Percentiles rank a stretch among this genome's conserved stretches.
Evolutionary conservation across 2,113 vertebrate genomes (phyloP).

Genomic region (Burhinus bistriatus): DNA sequence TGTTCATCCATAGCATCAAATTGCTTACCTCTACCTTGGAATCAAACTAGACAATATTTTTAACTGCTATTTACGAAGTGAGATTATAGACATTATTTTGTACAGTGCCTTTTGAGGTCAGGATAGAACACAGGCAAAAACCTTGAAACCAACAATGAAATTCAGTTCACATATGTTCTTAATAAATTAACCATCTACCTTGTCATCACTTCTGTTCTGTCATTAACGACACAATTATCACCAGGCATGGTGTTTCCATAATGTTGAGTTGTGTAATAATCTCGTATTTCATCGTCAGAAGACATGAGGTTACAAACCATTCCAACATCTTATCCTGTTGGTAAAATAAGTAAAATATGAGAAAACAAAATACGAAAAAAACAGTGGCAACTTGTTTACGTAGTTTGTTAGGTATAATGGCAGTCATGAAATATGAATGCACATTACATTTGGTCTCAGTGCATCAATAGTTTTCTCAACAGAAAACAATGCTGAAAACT

Average conservation of each 20-base stretch:
- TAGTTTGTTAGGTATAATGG: background rate
- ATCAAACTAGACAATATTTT: background rate
- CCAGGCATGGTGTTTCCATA: background rate
- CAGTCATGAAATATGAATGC: background rate
- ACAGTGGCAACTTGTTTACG: background rate
- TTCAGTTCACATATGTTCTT: conserved; percentile 13
- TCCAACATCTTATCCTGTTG: background rate
- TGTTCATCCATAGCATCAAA: background rate
- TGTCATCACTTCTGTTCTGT: background rate
- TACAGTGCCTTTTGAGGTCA: background rate
- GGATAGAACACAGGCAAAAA: background rate
- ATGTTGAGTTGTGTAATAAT: background rate
- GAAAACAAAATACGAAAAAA: background rate
- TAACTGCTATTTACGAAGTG: background rate
- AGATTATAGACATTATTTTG: background rate
- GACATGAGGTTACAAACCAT: background rate
- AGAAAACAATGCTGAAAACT: background rate
- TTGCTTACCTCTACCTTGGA: background rate
- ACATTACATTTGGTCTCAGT: background rate
- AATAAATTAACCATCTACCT: background rate
- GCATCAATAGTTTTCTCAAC: background rate
- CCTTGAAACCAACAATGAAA: background rate
- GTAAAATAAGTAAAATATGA: background rate
- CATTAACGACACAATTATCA: background rate
- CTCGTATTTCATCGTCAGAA: background rate